These are phyloP conservation scores for Nomada ruficornis DNA, from an alignment of 2,888 invertebrate species.

Conservation along the genomic window DNA sequence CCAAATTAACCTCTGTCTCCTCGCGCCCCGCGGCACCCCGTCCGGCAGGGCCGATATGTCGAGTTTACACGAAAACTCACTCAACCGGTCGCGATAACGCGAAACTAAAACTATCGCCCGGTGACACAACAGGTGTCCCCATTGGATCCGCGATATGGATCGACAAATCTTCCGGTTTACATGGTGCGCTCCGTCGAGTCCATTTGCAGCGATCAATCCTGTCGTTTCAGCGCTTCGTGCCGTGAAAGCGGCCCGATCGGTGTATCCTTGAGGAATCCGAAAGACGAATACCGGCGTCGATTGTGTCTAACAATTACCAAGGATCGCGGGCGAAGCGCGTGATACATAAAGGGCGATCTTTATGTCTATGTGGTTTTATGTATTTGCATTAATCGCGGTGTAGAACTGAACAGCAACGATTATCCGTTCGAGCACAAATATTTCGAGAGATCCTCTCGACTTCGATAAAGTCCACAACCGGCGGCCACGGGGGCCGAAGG, in stretches of 20 bases:
- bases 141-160: constrained; percentile 63
- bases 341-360: too few relatives aligned
- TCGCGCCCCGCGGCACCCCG: constrained; percentile 36
- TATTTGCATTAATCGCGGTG: too few relatives aligned
- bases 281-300: not conserved
- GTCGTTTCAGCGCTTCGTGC: constrained; percentile 52
- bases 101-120: constrained; percentile 76
- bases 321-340: too few relatives aligned
- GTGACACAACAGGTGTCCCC: constrained; percentile 77
- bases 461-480: constrained; percentile 61
- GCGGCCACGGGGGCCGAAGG: constrained; percentile 47
- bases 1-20: constrained; percentile 81
- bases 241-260: constrained; percentile 50
- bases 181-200: constrained; percentile 62
- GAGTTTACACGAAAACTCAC: constrained; percentile 82
- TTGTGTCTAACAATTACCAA: not conserved
- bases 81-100: constrained; percentile 78
- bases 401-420: not conserved
- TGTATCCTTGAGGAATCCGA: constrained; percentile 9
- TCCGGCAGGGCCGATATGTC: constrained; percentile 50
- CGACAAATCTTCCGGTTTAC: constrained; percentile 71
- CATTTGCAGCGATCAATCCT: constrained; percentile 65
- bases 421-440: not conserved
- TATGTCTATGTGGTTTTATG: too few relatives aligned
- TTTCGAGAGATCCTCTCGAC: constrained; percentile 44